Evolutionary conservation across 1,140 invertebrate species (phyloP), one percentile per base, ranked within the genome.

Genomic region (Lysiphlebus fabarum): DNA sequence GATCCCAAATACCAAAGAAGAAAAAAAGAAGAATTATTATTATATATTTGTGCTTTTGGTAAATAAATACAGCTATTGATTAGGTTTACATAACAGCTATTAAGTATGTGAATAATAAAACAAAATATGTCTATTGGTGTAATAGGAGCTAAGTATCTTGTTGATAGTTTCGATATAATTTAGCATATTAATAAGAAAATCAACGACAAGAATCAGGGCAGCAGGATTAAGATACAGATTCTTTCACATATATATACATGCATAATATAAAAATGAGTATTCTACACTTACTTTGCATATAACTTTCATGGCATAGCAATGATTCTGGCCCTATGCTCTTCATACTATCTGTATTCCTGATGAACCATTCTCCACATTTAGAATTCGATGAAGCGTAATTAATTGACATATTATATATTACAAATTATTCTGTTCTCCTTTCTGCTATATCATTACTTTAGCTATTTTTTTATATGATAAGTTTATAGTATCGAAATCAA

Each of bases 161-260:
- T 45, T 56, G 62, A 59, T 61, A 56, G 41, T 59, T 26, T 26
- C 4, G 17, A 62, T 65, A 43, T 66, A 74, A 77, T 78, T 78
- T 78, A 79, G 76, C 76, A 79, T 79, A 79, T 79, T 79, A 79
- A 79, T 79, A 79, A 79, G 76, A 77, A 76, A 71, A 66, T 65
- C 69, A 73, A 71, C 71, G 76, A 78, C 76, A 78, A 71, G 74
- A 70, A 76, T 64, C 76, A 79, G 76, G 77, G 67, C 74, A 78
- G 65, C 75, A 79, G 76, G 72, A 79, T 70, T 69, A 75, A 72
- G 69, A 69, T 68, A 65, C 71, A 69, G 71, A 69, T 62, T 49
- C 12, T 26, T 8, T 47, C 4, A 17, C 10, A 5, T 5, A 6
- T 8, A 10, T n/a, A n/a, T n/a, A n/a, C n/a, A n/a, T 47, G 45